Evolutionary conservation across 2,797 vertebrate species (phyloP), one percentile per base, ranked within the genome.

Genomic region (Xenopus petersii): DNA sequence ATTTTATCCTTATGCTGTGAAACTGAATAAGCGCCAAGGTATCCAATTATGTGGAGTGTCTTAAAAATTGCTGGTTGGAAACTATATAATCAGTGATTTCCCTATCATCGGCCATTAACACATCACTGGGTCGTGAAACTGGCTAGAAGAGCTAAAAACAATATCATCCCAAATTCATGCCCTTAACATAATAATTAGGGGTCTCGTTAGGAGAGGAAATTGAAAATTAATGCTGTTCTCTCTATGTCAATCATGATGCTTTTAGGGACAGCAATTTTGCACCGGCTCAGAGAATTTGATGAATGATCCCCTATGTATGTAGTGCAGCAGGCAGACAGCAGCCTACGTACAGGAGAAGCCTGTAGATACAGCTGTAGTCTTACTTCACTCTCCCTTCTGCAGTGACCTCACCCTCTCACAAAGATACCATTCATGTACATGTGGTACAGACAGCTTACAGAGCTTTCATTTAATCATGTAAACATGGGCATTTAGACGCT

Each of bases 361-460:
- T 81, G 85, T 91, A 89, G 89, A 90, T 94, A 96, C 95, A 98
- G 95, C 95, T 95, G 94, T 84, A 92, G 86, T 93, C 92, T 94
- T 93, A 95, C 94, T 92, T 96, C 94, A 95, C 93, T 91, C 89
- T 93, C 92, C 92, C 87, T 91, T 89, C 89, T 92, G 88, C 84
- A 81, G 91, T 98, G 95, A 98, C 95, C 94, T 99, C 96, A 98
- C 87, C 91, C 87, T 70, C 83, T 81, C 89, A 98, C 96, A 99
- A 98, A 96, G 92, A 93, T 90, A 90, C 95, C 91, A 97, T 99
- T 98, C 95, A 98, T 95, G 88, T 89, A 93, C 92, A 95, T 91
- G 91, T 91, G 82, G 85, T 88, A 88, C 87, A 90, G 85, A 76
- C 83, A 87, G 91, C 92, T 89, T 83, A 93, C 92, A 95, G 94